Percentiles rank a stretch among this genome's conserved stretches.
Conservation (phyloP, 2,888 invertebrate genomes). For the Schizotus pectinicornis region DNA sequence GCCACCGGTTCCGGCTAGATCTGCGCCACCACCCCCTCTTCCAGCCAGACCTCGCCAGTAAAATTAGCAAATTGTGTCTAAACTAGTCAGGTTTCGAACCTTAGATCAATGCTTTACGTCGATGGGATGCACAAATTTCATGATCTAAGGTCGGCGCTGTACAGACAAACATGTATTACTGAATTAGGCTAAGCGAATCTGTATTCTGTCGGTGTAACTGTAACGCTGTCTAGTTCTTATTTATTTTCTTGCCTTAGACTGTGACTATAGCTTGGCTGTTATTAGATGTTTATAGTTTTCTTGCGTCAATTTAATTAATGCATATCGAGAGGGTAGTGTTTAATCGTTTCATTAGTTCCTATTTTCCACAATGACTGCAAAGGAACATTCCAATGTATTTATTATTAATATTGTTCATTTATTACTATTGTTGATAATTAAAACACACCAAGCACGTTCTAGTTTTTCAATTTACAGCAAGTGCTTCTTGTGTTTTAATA, state of each 20-base stretch:
- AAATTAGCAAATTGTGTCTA: conserved; percentile 1
- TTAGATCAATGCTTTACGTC: neutral
- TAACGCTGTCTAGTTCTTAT: neutral
- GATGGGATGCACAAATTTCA: too few species aligned
- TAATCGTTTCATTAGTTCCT: conserved; percentile 20
- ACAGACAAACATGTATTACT: too few species aligned
- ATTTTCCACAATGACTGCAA: conserved; percentile 26
- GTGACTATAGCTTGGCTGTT: conserved; percentile 44
- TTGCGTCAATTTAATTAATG: conserved; percentile 9
- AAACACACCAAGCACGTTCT: conserved; percentile 13
- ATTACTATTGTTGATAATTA: conserved; percentile 18
- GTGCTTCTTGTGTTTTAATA: conserved; percentile 19
- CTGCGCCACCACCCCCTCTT: conserved; percentile 69
- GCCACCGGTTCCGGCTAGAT: conserved; percentile 63
- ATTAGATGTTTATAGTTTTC: conserved; percentile 33
- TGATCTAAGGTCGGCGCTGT: too few species aligned
- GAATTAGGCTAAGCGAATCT: neutral
- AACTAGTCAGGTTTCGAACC: conserved; percentile 17
- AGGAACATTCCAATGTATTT: conserved; percentile 22
- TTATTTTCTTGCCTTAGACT: conserved; percentile 40
- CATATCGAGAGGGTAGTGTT: conserved; percentile 5
- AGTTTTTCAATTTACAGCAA: neutral
- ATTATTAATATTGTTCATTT: conserved; percentile 5
- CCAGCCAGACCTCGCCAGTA: conserved; percentile 65
- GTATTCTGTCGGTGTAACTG: neutral